Evolutionary conservation across 1,140 invertebrate species (phyloP), one percentile per base, ranked within the genome.

Genomic region (Lasioglossum albipes): DNA sequence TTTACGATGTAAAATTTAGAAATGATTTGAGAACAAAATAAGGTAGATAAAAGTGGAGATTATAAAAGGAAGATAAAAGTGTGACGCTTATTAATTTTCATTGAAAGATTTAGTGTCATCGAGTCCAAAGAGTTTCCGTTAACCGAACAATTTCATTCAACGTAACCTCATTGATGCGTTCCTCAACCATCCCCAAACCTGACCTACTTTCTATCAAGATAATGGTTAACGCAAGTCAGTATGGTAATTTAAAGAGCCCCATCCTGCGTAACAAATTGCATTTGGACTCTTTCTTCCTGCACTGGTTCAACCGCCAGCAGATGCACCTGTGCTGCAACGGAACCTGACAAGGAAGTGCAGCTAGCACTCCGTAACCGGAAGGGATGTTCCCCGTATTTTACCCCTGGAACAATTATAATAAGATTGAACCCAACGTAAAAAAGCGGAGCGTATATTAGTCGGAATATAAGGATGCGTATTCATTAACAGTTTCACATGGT

Each of bases 351-450:
- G 87, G 85, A 89, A 89, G 79, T 75, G 81, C 81, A 72, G 22
- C 68, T 79, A 85, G 75, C 77, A 78, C 79, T 81, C 79, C 87
- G 83, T 88, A 81, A 88, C 88, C 81, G 81, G 75, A 84, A 81
- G 88, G 86, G 86, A 89, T 90, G 87, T 82, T 79, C 87, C 66
- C 77, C 65, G 82, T 67, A 6, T 20, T n/a, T 20, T 7, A 57
- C 16, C 54, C 54, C 20, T 57, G 18, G 18, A 57, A 57, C 16
- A 7, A 57, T 7, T 18, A 2, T 20, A 0, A 20, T 18, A 9
- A n/a, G 2, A 54, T 7, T 16, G 52, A 20, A 0, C 3, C 52
- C 7, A 18, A 54, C 52, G 6, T 16, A 4, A 54, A 54, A 16
- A 12, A 52, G 49, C 13, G 16, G 3, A 16, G 2, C 3, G 7